Percentiles rank a stretch among this genome's conserved stretches.
Conservation (phyloP, 2,888 invertebrate genomes). For the Dasysyrphus tricinctus region DNA sequence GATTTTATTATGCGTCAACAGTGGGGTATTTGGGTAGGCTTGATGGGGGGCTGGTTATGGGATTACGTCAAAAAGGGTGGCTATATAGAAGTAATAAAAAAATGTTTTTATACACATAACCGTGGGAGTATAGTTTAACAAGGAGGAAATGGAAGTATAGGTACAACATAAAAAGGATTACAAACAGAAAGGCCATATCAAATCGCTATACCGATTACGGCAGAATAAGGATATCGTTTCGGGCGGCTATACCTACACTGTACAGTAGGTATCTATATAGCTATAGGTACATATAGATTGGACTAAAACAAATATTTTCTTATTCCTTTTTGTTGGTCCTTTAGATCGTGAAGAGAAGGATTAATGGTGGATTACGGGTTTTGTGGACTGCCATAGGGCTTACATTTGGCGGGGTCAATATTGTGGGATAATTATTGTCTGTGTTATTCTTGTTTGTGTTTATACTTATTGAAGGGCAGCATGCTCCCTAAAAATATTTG, state of each 20-base stretch:
- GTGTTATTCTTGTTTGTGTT: constrained; percentile 36
- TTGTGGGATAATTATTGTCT: constrained; percentile 66
- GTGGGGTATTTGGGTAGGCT: neutral
- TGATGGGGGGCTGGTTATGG: neutral
- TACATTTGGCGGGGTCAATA: constrained; percentile 52
- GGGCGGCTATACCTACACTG: neutral
- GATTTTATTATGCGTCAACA: constrained; percentile 66
- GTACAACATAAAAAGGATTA: constrained; percentile 37
- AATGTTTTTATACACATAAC: constrained; percentile 45
- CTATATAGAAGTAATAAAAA: constrained; percentile 20
- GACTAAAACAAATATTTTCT: constrained; percentile 53
- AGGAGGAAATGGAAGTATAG: neutral
- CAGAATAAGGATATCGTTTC: constrained; percentile 48
- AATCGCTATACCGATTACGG: constrained; percentile 61
- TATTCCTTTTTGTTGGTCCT: constrained; percentile 10
- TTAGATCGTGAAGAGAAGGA: constrained; percentile 34
- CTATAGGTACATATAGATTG: neutral
- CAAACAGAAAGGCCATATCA: constrained; percentile 39
- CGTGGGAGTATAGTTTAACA: neutral
- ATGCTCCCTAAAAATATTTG: constrained; percentile 18
- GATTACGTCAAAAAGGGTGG: neutral
- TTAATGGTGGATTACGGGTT: constrained; percentile 60
- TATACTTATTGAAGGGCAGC: neutral
- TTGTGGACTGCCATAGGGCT: constrained; percentile 25
- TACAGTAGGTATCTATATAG: neutral